Evolutionary conservation across 2,113 vertebrate species (phyloP), one percentile per base, ranked within the genome.

Genomic region (Gnathonemus echidnorhynchus): DNA sequence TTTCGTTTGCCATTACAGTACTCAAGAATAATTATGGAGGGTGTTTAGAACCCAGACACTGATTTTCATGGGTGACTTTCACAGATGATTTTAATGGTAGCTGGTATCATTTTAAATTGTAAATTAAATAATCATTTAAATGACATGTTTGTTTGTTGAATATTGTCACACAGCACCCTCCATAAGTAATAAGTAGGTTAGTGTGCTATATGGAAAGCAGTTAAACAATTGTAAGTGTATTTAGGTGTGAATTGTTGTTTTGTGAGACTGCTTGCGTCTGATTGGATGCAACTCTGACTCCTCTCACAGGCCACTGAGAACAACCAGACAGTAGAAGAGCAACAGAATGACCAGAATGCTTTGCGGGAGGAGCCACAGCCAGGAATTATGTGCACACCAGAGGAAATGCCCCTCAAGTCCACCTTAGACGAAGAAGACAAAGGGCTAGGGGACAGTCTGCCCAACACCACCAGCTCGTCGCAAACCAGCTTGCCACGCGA

Each of bases 381-480:
- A 0, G 95, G 96, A 93, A 95, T 92, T 0, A 92, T 94, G 6
- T 95, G 96, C 1, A 93, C 96, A 53, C 94, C 96, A 88, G 95
- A 96, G 91, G 95, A 96, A 93, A 95, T 95, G 0, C 95, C 95
- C 90, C 90, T 92, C 89, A 96, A 96, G 92, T 91, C 94, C 1
- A 91, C 94, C 3, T 90, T 94, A 0, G 96, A 96, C n/a, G 96
- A 96, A 2, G 96, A 96, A 89, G 96, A 96, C 93, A 88, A 95
- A 9, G 96, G 96, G 4, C 92, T 96, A 0, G 96, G 96, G 3
- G 96, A 96, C 94, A 96, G 96, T 89, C 91, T 96, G 74, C 95
- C 96, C 87, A 96, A 96, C 94, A 96, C 96, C 52, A 96, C 96
- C 8, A 96, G 94, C 77, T 96, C 96, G 0, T 96, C 96, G 62